Base-by-base conservation (phyloP, 2,888 invertebrate genomes). In the Boloria euphrosyne region DNA sequence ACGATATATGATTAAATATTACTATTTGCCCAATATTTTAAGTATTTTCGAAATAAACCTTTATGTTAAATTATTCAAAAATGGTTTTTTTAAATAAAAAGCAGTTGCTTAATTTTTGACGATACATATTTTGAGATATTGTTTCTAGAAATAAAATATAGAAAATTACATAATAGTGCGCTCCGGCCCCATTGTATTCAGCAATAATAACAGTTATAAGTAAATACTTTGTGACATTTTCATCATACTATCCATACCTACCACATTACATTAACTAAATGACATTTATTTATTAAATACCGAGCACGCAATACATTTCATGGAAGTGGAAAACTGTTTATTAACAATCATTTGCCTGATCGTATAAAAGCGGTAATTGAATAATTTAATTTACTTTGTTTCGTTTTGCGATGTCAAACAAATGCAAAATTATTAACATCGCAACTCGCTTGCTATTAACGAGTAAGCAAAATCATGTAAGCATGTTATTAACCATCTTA, bases 211-310 rank as follows among this genome's bases (percentile, higher is more conserved):
- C 46, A 16, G 3, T 49, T 59, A 17, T 14, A 31, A 27, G 38
- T 59, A 49, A 22, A 22, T 22, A 22, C 22, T 13, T 57, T 57
- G 57, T 46, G 22, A 52, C 65, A 59, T 59, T 44, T 49, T 53
- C 64, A 53, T 18, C 52, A 14, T 52, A 46, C 57, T 31, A 22
- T n/a, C 50, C 64, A 59, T 47, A 47, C 46, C 53, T 47, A 47
- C 46, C 53, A 53, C 52, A 57, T 17, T 47, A 53, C 64, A 65
- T 65, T 59, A 61, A 54, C 49, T 65, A 38, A 50, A 64, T 17
- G 31, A 65, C 65, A 54, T 60, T 38, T 60, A 53, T 31, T 59
- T 31, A 59, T 65, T 38, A 27, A 58, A 27, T 13, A 18, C 59
- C 52, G 59, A 31, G 38, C 64, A 53, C 59, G 47, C 46, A n/a